phyloP scores from a whole-genome alignment of 1,140 invertebrate species.

The Trichonephila clavata region DNA sequence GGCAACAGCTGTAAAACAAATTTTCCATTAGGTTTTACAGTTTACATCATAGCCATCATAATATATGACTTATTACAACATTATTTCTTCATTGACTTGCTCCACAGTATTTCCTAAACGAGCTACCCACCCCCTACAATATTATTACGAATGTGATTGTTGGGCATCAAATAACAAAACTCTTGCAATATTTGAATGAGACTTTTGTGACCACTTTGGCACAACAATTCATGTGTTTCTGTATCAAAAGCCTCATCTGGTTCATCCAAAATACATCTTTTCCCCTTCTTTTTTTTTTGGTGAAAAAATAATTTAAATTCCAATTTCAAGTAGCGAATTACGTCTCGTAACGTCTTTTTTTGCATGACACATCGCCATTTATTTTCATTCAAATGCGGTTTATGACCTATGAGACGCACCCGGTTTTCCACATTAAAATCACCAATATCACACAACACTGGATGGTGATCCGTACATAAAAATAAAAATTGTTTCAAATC shows the following conservation, averaged over 20 bases:
- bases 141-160: background rate
- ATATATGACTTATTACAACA: no score
- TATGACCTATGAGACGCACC: no score
- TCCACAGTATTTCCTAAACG: no score
- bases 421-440: background rate
- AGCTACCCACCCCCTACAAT: background rate
- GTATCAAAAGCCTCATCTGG: background rate
- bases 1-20: no score
- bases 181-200: slow-evolving; percentile 3
- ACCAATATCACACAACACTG: slow-evolving; percentile 24
- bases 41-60: no score
- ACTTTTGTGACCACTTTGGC: slow-evolving; percentile 1
- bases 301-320: background rate
- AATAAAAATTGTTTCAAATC: slow-evolving; percentile 15
- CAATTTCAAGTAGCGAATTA: no score
- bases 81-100: no score
- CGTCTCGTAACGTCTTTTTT: no score
- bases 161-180: background rate
- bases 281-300: background rate
- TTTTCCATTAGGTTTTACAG: no score
- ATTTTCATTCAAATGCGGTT: no score
- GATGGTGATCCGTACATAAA: background rate
- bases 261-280: background rate
- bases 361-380: no score
- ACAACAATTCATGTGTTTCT: background rate